Evolutionary conservation across 2,888 invertebrate genomes (phyloP), one percentile per base, ranked within the genome.

Genomic region (Drosophila incognita): DNA sequence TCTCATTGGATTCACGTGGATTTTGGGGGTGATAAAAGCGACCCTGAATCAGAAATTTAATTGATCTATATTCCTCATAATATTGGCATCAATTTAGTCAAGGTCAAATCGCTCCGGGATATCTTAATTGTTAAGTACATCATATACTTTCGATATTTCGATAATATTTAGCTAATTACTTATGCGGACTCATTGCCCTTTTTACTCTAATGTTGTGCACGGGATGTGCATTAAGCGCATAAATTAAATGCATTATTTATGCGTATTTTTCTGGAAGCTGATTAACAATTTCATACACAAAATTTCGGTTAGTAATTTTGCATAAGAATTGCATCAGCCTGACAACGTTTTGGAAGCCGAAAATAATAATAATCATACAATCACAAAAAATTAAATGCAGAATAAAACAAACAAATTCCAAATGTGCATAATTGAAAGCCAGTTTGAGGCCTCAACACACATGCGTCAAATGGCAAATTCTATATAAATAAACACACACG

Each of bases 251-350:
- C 79, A 87, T 77, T 71, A 54, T 67, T 36, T 57, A 36, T 52
- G 29, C 42, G 70, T 64, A 49, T 70, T 63, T 76, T 54, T 61
- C 61, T 57, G 74, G 65, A 61, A 59, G 58, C 65, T 76, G 76
- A 84, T 83, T 81, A 76, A 69, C 46, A 69, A 67, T 80, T 80
- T 64, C 40, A 40, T 60, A 63, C 71, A 48, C 68, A 57, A 60
- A 60, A 69, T 74, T 64, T 88, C 73, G 67, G 78, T 90, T 83
- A 78, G 84, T 79, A 87, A 87, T 89, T 89, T 80, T 72, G 74
- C 85, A 80, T 79, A 84, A 87, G 68, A 73, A 89, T 87, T 87
- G 87, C 87, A 89, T 87, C 87, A 87, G 87, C 87, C 83, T 65
- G 53, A 59, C 54, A 79, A 61, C 76, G 29, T 57, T 72, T 72